Evolutionary conservation across 2,797 vertebrate genomes (phyloP), one percentile per base, ranked within the genome.

Genomic region (Sebastes aleutianus): DNA sequence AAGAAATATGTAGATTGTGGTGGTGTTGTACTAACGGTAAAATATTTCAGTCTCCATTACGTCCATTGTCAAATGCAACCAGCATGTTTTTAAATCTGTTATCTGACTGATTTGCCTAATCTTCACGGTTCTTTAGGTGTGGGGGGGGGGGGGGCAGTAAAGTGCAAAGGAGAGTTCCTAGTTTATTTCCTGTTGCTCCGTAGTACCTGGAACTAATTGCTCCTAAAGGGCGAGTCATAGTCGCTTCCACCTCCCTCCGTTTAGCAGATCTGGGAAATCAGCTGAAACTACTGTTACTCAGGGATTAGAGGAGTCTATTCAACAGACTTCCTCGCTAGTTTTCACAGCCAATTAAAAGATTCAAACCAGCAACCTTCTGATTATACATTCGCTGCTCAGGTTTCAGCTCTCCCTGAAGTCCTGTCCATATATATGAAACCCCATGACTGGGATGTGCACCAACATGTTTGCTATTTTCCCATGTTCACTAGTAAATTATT

Each of bases 131-230:
- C 1, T 43, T 16, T 43, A 43, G 14, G 39, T 16, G 36, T 1
- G 14, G 6, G 39, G 13, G 14, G 8, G 2, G 13, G 14, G 9
- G 2, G 0, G 58, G 57, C 71, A 59, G 59, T 13, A 62, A 54
- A 27, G 16, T 4, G 2, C 31, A 63, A 20, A 13, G n/a, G 16
- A 18, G 6, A 43, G 39, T 16, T 16, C 39, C 39, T 16, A 24
- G 26, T 53, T 54, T 24, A n/a, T 0, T 13, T 53, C 27, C 22
- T 65, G 43, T 47, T 6, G 43, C 43, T 67, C 26, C 2, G 11
- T 2, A 8, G 36, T 53, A 74, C 29, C 32, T 74, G 68, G 59
- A 81, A 43, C 59, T 82, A 68, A 88, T 76, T 70, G 73, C 62
- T 26, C 16, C 12, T 70, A 31, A 53, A 69, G 53, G 53, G 14